Percentiles rank a stretch among this genome's conserved stretches.
Conservation (phyloP, 2,888 invertebrate species). For the Chironomus riparius region DNA sequence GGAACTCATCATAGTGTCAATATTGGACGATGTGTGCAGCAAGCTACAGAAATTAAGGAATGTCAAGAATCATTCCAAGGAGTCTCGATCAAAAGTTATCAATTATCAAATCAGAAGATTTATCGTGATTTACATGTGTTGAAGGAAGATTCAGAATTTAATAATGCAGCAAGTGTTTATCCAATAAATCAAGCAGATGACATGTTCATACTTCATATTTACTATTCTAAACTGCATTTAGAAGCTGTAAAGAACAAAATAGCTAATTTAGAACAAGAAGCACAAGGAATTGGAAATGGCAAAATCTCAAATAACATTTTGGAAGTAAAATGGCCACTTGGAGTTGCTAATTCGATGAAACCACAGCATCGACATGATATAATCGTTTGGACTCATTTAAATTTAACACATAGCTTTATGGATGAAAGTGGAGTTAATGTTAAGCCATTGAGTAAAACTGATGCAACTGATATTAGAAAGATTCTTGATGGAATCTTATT, state of each 20-base stretch:
- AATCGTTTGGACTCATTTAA: slow-evolving; percentile 78
- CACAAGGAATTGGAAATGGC: slow-evolving; percentile 42
- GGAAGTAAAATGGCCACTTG: slow-evolving; percentile 64
- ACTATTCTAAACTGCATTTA: slow-evolving; percentile 54
- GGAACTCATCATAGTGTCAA: slow-evolving; percentile 77
- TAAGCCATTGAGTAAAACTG: slow-evolving; percentile 53
- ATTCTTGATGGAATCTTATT: slow-evolving; percentile 46
- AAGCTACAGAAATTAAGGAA: slow-evolving; percentile 40
- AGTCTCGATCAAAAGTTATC: slow-evolving; percentile 35
- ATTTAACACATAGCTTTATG: slow-evolving; percentile 70
- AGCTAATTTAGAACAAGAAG: slow-evolving; percentile 37
- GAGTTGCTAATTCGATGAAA: slow-evolving; percentile 54
- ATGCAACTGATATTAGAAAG: slow-evolving; percentile 56
- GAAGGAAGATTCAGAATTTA: slow-evolving; percentile 43
- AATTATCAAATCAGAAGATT: slow-evolving; percentile 37
- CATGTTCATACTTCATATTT: slow-evolving; percentile 63
- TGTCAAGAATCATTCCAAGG: slow-evolving; percentile 43
- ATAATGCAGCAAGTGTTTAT: slow-evolving; percentile 53
- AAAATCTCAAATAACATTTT: slow-evolving; percentile 47
- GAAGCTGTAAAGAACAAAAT: slow-evolving; percentile 40
- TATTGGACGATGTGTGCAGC: slow-evolving; percentile 68
- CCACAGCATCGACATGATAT: slow-evolving; percentile 73
- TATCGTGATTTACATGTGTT: slow-evolving; percentile 45
- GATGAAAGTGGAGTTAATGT: slow-evolving; percentile 69
- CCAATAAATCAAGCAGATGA: slow-evolving; percentile 54